Conservation (phyloP, 1,140 invertebrate species). For the Drosophila pruinosa region DNA sequence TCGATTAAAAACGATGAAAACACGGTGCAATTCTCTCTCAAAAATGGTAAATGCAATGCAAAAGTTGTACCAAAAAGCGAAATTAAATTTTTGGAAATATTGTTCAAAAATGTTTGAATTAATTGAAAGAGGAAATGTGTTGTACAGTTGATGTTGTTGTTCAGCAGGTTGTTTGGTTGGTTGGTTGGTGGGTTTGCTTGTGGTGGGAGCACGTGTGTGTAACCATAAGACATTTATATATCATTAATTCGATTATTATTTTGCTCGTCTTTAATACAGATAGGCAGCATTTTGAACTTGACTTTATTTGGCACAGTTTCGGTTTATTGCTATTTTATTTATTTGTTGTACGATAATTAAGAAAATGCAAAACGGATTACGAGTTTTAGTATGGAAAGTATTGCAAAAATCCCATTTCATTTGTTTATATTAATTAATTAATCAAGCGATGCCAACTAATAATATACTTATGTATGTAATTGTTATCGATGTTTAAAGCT, state of each 20-base stretch:
- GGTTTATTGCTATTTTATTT: conserved; percentile 25
- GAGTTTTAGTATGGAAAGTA: conserved; percentile 33
- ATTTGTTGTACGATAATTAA: conserved; percentile 29
- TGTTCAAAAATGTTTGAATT: conserved; percentile 41
- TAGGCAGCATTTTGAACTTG: conserved; percentile 29
- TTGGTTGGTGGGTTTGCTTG: conserved; percentile 30
- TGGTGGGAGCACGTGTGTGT: conserved; percentile 72
- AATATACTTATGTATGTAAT: conserved; percentile 27
- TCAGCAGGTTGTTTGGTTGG: background rate
- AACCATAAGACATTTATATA: conserved; percentile 82
- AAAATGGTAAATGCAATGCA: conserved; percentile 18
- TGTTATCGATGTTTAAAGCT: conserved; percentile 10
- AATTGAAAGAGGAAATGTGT: conserved; percentile 25
- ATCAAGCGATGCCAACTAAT: conserved; percentile 80
- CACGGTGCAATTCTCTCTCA: conserved; percentile 39
- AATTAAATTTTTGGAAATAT: conserved; percentile 53
- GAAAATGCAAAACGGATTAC: conserved; percentile 71
- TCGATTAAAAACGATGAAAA: conserved; percentile 64
- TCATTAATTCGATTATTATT: conserved; percentile 24
- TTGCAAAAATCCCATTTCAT: conserved; percentile 37
- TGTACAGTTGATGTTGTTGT: conserved; percentile 3
- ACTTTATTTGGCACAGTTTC: conserved; percentile 52
- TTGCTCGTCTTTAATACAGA: conserved; percentile 24
- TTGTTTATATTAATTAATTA: conserved; percentile 25
- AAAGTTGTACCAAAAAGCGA: conserved; percentile 51